Base-by-base conservation (phyloP, 2,113 vertebrate species). In the Neotoma lepida region DNA sequence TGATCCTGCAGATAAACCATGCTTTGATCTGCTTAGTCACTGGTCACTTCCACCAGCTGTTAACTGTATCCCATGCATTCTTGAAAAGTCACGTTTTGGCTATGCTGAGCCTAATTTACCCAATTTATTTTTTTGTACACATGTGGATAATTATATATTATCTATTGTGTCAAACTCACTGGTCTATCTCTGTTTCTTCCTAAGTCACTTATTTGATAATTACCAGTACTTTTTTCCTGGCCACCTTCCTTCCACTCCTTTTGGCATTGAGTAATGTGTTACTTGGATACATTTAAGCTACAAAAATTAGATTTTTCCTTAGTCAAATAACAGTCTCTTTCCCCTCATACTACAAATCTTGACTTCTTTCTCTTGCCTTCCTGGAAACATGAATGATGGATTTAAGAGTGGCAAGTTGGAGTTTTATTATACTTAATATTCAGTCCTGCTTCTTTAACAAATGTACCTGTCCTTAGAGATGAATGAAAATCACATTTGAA, bases 131-230 rank as follows among this genome's bases (percentile, higher is more conserved):
- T 94, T 95, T 24, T 95, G 22, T 91, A 66, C 39, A 74, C 78
- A 82, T 91, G 95, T 91, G 81, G 44, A 74, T 89, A 80, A 92
- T 94, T 96, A 90, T 87, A 39, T 28, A 89, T 35, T 78, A 91
- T 86, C 82, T 92, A 6, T 74, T 95, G 49, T 96, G 56, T 91
- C 41, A 91, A 54, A n/a, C 49, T 70, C 39, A 90, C 68, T 76
- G 41, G 49, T 81, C n/a, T 86, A 90, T 92, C 86, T 95, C 63
- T 46, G 46, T 22, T 89, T 92, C 30, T 87, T 93, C 49, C 41
- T 94, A 80, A 91, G 24, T 74, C 51, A 88, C 71, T 96, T 94
- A 84, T 89, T 97, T 95, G 88, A 88, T 86, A 92, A 86, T 94
- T 94, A 71, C 41, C 14, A 80, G 46, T 88, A 46, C 54, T 92